A percentile compares a stretch with the other conserved stretches of the same genome.
Conservation (phyloP, 2,797 vertebrate genomes). For the Numenius phaeopus region DNA sequence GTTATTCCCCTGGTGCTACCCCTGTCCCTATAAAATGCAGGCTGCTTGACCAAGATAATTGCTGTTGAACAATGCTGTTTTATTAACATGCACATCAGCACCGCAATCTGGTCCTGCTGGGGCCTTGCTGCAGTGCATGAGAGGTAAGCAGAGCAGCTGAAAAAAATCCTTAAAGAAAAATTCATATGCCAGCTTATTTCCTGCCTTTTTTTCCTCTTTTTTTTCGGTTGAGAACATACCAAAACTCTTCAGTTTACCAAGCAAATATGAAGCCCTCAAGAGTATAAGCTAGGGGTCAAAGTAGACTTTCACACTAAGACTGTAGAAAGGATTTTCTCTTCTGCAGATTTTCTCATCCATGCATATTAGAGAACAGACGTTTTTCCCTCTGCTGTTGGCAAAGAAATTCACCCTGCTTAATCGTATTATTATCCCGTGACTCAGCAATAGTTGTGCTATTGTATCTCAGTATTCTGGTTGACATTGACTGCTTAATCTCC, state of each 20-base stretch:
- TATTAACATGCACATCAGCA: neutral
- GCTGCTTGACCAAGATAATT: constrained; percentile 11
- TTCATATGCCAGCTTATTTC: neutral
- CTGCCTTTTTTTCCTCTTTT: neutral
- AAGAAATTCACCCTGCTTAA: constrained; percentile 21
- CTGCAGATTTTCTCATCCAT: neutral
- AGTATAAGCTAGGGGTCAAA: neutral
- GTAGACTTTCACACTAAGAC: neutral
- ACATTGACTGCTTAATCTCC: constrained; percentile 15
- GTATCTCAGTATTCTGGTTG: neutral
- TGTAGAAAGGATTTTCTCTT: constrained; percentile 20
- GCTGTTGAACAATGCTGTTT: neutral
- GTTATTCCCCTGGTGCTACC: neutral
- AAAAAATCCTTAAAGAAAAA: neutral
- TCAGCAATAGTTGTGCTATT: constrained; percentile 4
- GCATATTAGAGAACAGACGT: neutral
- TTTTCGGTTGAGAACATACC: neutral
- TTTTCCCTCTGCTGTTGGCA: neutral
- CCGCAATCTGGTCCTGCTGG: neutral
- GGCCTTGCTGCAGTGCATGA: neutral
- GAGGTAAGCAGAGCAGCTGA: neutral
- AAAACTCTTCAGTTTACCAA: neutral
- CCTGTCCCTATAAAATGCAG: neutral
- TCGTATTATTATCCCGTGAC: neutral
- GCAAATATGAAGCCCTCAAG: neutral